These are phyloP conservation scores for Coluber constrictor DNA, from an alignment of 2,797 vertebrate species.

Conservation along the genomic window DNA sequence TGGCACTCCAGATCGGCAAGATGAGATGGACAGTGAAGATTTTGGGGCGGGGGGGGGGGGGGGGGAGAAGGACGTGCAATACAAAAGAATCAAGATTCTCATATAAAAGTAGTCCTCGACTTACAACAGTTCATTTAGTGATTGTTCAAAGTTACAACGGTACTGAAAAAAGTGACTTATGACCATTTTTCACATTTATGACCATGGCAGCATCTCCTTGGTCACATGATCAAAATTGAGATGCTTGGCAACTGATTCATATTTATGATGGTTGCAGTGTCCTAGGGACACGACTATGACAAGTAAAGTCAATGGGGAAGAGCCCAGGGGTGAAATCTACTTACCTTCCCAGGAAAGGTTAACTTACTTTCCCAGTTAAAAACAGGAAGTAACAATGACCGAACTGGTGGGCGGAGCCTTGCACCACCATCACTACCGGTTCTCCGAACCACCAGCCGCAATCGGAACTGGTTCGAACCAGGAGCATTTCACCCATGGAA, in stretches of 20 bases:
- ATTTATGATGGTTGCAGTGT: neutral
- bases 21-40: rapidly evolving
- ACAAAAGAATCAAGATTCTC: neutral
- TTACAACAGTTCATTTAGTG: neutral
- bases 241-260: neutral
- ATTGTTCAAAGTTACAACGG: neutral
- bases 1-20: neutral
- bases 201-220: neutral
- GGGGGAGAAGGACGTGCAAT: too few species aligned
- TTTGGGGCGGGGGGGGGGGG: constrained; percentile 53
- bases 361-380: too few species aligned
- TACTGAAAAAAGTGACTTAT: neutral
- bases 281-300: rapidly evolving
- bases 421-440: too few species aligned
- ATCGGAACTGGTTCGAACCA: too few species aligned
- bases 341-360: too few species aligned
- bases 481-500: too few species aligned
- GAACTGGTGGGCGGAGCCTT: too few species aligned
- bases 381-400: too few species aligned
- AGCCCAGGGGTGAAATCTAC: neutral
- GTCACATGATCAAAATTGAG: neutral
- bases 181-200: neutral
- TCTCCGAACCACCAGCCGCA: too few species aligned
- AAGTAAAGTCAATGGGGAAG: neutral
- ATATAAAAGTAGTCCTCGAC: neutral